Base-by-base conservation (phyloP, 2,797 vertebrate species). In the Tenualosa ilisha region DNA sequence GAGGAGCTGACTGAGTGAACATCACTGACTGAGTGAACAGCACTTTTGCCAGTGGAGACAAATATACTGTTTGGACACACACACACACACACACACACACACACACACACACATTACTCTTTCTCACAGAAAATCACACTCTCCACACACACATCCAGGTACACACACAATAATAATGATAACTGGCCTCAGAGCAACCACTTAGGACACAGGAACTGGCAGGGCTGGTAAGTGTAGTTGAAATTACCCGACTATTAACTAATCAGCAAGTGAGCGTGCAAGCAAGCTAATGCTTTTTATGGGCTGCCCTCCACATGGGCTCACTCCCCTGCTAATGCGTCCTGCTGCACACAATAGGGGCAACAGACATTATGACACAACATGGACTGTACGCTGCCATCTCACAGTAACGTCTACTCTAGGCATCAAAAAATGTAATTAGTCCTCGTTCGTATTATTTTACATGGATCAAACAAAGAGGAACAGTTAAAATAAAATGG, bases 191-290 rank as follows among this genome's bases (percentile, higher is more conserved):
- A 85, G 88, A 88, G 88, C 85, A 86, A 89, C 89, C 89, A 93
- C 92, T 94, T 91, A 87, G 89, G 91, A 83, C 75, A 65, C 65
- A 86, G 90, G 84, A 91, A 91, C 87, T 87, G 89, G 84, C 87
- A 53, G 82, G 86, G 81, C 82, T 43, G 72, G 86, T 91, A 87
- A 89, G 91, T 88, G 90, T 87, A 63, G 89, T 56, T 88, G 79
- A 94, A 94, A 93, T 94, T 89, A 90, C 89, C 88, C 90, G 86
- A 89, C 91, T 93, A 93, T 95, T 92, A 94, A 91, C 91, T 90
- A 91, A 94, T 93, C 91, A 92, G 87, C 85, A 83, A 87, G 86
- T 86, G 79, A 90, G 91, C 86, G 49, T 50, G 83, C 84, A 56
- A 86, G 81, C 88, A n/a, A n/a, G n/a, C n/a, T 86, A 89, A 93